These are phyloP conservation scores for Vulpes ferrilata DNA, from an alignment of 2,113 vertebrate species.

Conservation along the genomic window DNA sequence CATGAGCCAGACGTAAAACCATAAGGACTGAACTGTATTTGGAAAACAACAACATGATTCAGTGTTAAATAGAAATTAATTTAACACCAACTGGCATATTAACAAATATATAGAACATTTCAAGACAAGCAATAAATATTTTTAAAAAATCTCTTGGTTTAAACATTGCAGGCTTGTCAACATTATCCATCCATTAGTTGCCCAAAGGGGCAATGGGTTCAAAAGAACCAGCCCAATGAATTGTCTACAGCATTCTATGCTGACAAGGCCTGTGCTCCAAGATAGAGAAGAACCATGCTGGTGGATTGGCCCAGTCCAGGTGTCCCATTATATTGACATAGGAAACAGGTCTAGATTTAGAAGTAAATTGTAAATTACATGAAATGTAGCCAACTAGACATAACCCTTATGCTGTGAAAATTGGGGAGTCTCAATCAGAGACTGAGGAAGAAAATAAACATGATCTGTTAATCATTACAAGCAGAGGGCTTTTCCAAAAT, in stretches of 20 bases:
- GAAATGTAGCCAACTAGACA: neutral
- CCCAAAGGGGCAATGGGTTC: neutral
- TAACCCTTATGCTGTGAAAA: neutral
- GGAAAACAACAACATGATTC: neutral
- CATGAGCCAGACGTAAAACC: neutral
- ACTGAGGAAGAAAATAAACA: neutral
- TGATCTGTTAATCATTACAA: neutral
- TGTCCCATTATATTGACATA: neutral
- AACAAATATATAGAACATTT: neutral
- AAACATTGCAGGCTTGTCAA: neutral
- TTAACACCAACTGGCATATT: neutral
- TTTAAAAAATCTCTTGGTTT: conserved; percentile 2
- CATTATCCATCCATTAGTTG: neutral
- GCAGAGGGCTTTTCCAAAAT: neutral
- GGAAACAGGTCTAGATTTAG: neutral
- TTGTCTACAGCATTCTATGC: neutral
- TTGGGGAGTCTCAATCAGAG: neutral
- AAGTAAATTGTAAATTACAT: neutral
- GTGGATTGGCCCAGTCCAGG: neutral
- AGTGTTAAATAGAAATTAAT: conserved; percentile 28
- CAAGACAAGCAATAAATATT: neutral
- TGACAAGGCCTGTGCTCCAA: neutral
- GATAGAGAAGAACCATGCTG: neutral
- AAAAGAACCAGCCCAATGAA: neutral
- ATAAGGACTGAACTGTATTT: neutral